Conservation (phyloP, 1,140 invertebrate species). For the Cotesia glomerata region DNA sequence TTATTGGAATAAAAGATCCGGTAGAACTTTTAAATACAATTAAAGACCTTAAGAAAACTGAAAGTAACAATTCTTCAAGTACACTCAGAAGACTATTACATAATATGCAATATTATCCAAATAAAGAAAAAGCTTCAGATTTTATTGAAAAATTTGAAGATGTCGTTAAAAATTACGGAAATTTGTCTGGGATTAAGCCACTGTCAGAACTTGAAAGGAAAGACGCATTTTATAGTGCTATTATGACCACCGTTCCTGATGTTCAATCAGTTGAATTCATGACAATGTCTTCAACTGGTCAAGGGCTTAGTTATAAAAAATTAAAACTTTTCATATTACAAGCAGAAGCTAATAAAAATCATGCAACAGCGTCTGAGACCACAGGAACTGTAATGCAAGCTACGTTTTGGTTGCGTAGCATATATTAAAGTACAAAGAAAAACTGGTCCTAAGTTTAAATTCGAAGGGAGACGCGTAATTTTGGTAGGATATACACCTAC, state of each 20-base stretch:
- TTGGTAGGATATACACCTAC: slow-evolving; percentile 19
- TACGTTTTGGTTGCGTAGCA: slow-evolving; percentile 17
- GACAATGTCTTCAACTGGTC: slow-evolving; percentile 25
- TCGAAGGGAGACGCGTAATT: neutral
- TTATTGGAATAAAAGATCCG: slow-evolving; percentile 25
- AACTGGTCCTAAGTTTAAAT: slow-evolving; percentile 17
- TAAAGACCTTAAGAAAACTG: slow-evolving; percentile 24
- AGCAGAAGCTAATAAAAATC: slow-evolving; percentile 25
- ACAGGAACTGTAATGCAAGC: slow-evolving; percentile 3
- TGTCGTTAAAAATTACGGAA: neutral
- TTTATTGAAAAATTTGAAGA: neutral
- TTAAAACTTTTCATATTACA: slow-evolving; percentile 34
- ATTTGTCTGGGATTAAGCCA: neutral
- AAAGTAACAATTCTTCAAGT: slow-evolving; percentile 22
- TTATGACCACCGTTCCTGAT: slow-evolving; percentile 25
- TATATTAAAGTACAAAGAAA: slow-evolving; percentile 24
- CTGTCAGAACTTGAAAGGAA: slow-evolving; percentile 33
- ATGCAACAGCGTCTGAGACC: neutral
- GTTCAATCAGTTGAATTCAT: slow-evolving; percentile 30
- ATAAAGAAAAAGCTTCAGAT: slow-evolving; percentile 7
- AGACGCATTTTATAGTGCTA: slow-evolving; percentile 37
- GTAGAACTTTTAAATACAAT: slow-evolving; percentile 26
- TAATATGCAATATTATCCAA: slow-evolving; percentile 19
- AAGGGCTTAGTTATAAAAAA: slow-evolving; percentile 29
- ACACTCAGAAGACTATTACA: slow-evolving; percentile 22